A percentile compares a stretch with the other conserved stretches of the same genome.
These are phyloP conservation scores for Orius insidiosus DNA, from an alignment of 1,140 invertebrate genomes.

Conservation along the genomic window DNA sequence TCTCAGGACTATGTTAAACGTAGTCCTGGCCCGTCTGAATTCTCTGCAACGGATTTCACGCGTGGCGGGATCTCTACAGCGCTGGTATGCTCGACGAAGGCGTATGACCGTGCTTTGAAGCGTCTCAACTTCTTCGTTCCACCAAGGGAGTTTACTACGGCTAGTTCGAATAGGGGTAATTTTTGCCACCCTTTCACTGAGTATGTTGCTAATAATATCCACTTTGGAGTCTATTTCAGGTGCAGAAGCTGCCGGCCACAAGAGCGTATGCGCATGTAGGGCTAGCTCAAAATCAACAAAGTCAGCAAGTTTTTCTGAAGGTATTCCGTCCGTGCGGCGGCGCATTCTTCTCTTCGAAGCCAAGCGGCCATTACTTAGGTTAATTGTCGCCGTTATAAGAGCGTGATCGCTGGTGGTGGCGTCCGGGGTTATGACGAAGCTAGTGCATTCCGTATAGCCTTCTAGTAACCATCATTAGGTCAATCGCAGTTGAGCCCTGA, in stretches of 20 bases:
- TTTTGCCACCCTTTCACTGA: neutral
- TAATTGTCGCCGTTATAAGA: neutral
- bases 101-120: neutral
- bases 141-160: neutral
- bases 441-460: neutral
- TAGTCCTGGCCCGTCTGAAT: neutral
- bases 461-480: neutral
- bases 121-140: neutral
- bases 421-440: neutral
- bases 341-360: neutral
- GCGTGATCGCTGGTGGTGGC: conserved; percentile 2
- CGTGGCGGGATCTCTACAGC: neutral
- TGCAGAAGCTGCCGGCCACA: neutral
- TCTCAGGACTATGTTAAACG: neutral
- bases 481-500: conserved; percentile 2
- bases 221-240: neutral
- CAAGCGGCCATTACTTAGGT: neutral
- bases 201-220: neutral
- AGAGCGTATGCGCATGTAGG: neutral
- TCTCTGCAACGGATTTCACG: neutral
- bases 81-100: neutral
- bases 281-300: neutral
- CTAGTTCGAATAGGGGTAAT: neutral
- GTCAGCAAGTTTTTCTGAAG: neutral
- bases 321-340: neutral